phyloP scores from a whole-genome alignment of 92 coral and sea anemone species.

The Porites lobata region DNA sequence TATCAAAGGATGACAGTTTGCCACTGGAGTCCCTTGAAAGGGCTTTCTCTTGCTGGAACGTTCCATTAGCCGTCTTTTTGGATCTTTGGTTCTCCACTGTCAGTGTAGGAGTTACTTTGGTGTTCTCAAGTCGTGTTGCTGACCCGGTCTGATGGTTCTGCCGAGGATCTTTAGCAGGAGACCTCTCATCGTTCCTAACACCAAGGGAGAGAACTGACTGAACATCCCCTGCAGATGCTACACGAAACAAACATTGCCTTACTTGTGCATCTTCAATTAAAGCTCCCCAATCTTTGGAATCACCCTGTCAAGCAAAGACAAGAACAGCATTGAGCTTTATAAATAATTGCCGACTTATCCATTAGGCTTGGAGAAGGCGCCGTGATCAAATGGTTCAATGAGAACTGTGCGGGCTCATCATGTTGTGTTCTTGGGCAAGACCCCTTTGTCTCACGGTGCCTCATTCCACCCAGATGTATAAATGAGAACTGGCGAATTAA shows the following conservation, averaged over 20 bases:
- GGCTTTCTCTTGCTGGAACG: not conserved
- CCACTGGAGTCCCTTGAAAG: too few species aligned
- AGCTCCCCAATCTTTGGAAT: slow-evolving; percentile 62
- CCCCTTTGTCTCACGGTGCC: too few species aligned
- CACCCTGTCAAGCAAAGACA: slow-evolving; percentile 1
- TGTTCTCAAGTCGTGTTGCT: not conserved
- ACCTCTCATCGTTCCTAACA: not conserved
- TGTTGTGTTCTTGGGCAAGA: too few species aligned
- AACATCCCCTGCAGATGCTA: slow-evolving; percentile 28
- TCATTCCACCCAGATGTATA: too few species aligned
- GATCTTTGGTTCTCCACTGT: too few species aligned
- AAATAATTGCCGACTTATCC: too few species aligned
- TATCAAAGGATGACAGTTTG: not conserved
- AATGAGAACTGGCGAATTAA: too few species aligned
- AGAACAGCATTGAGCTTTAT: too few species aligned
- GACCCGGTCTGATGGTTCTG: not conserved
- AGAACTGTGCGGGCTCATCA: too few species aligned
- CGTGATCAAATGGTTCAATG: too few species aligned
- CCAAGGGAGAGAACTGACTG: slow-evolving; percentile 13
- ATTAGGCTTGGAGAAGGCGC: too few species aligned
- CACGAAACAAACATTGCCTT: slow-evolving; percentile 39
- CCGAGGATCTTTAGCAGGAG: slow-evolving; percentile 34
- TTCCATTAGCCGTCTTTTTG: not conserved
- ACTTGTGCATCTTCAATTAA: slow-evolving; percentile 53
- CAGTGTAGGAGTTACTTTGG: not conserved